These are phyloP conservation scores for Steromphala cineraria DNA, from an alignment of 2,888 invertebrate genomes.

Conservation along the genomic window DNA sequence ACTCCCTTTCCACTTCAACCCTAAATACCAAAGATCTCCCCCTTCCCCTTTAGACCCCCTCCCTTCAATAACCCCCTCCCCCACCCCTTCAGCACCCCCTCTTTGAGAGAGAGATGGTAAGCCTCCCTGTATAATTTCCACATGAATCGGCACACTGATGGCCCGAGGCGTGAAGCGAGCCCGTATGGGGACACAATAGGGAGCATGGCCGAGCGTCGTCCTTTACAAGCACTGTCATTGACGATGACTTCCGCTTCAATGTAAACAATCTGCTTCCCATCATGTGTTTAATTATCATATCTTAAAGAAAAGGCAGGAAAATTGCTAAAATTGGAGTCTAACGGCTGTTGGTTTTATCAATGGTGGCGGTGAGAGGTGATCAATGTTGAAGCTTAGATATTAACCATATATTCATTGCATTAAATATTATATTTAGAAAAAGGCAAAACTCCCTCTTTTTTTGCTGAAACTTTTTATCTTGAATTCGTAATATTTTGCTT, in stretches of 20 bases:
- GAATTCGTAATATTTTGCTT: no score
- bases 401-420: no score
- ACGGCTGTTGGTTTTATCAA: background rate
- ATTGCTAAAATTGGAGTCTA: background rate
- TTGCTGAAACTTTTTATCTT: no score
- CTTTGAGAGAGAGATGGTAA: background rate
- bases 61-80: no score
- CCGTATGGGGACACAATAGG: background rate
- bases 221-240: background rate
- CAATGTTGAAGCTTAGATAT: no score
- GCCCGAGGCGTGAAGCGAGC: background rate
- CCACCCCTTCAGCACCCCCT: no score
- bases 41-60: no score
- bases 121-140: background rate
- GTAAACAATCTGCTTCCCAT: background rate
- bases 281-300: background rate
- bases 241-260: background rate
- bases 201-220: background rate
- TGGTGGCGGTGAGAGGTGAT: background rate
- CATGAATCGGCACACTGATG: background rate
- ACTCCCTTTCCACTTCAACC: no score
- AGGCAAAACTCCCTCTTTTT: no score
- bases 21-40: no score
- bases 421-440: no score
- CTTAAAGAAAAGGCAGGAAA: slow-evolving; percentile 3